Percentiles rank a stretch among this genome's conserved stretches.
These are phyloP conservation scores for Sminthurinus aureus DNA, from an alignment of 2,888 invertebrate species.

Conservation along the genomic window DNA sequence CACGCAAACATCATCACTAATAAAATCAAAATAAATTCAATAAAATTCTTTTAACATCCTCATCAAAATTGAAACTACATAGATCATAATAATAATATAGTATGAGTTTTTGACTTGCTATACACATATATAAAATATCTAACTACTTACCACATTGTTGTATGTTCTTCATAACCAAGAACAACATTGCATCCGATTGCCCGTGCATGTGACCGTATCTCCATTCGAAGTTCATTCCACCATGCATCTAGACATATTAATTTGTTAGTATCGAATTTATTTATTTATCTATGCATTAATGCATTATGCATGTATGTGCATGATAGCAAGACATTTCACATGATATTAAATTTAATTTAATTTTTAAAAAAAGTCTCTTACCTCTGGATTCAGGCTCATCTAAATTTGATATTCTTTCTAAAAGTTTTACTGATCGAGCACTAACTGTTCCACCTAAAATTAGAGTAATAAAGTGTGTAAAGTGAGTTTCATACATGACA, in stretches of 20 bases:
- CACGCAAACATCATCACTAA: slow-evolving; percentile 93
- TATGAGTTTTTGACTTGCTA: too few species aligned
- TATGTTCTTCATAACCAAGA: slow-evolving; percentile 89
- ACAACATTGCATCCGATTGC: slow-evolving; percentile 94
- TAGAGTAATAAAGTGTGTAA: neutral
- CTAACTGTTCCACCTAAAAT: slow-evolving; percentile 79
- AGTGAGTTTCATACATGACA: neutral
- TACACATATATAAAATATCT: too few species aligned
- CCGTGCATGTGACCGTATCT: slow-evolving; percentile 91
- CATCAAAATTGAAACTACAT: too few species aligned
- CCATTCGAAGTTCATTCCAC: slow-evolving; percentile 97
- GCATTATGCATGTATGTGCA: too few species aligned
- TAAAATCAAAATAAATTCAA: slow-evolving; percentile 61
- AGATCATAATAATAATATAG: too few species aligned
- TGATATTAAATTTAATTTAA: too few species aligned
- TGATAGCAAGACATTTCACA: too few species aligned
- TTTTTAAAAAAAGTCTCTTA: too few species aligned
- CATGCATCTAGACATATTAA: slow-evolving; percentile 86
- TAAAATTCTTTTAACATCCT: too few species aligned
- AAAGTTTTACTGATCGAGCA: slow-evolving; percentile 81
- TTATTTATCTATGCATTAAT: too few species aligned
- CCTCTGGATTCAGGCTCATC: slow-evolving; percentile 86
- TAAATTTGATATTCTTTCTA: slow-evolving; percentile 81
- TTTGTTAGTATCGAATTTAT: too few species aligned
- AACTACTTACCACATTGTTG: slow-evolving; percentile 82